These are phyloP conservation scores for Ectropis crepuscularia DNA, from an alignment of 2,888 invertebrate genomes.

Conservation along the genomic window DNA sequence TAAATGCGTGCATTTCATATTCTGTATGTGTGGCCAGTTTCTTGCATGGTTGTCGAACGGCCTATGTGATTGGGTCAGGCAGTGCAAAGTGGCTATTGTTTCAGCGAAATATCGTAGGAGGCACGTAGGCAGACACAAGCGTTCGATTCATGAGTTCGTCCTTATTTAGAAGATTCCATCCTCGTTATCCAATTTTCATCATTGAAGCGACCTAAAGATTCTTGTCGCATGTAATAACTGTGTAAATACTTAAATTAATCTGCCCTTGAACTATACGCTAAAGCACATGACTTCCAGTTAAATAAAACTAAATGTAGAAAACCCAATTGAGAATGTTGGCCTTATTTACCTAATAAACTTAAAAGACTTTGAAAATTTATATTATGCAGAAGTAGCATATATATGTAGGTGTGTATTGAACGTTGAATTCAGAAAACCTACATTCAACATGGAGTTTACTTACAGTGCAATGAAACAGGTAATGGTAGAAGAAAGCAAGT, in stretches of 20 bases:
- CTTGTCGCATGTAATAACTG: not conserved
- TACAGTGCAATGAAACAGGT: constrained; percentile 7
- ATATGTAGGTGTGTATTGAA: not conserved
- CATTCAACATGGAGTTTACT: too few relatives aligned
- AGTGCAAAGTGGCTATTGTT: constrained; percentile 57
- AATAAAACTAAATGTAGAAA: too few relatives aligned
- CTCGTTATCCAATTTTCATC: constrained; percentile 20
- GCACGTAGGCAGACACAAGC: constrained; percentile 48
- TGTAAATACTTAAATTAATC: too few relatives aligned
- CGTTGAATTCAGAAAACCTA: not conserved
- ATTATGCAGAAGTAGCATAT: too few relatives aligned
- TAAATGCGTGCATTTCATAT: constrained; percentile 79
- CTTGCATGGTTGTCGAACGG: constrained; percentile 72
- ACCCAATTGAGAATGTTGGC: too few relatives aligned
- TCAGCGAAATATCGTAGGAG: constrained; percentile 45
- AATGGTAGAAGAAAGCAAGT: constrained; percentile 27
- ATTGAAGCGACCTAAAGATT: not conserved
- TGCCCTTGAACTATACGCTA: too few relatives aligned
- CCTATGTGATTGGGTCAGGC: constrained; percentile 69
- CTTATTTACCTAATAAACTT: too few relatives aligned
- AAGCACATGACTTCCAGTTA: too few relatives aligned
- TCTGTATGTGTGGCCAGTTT: constrained; percentile 80
- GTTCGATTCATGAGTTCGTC: constrained; percentile 27
- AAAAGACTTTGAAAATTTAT: too few relatives aligned
- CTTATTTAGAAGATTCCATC: constrained; percentile 19